Conservation (phyloP, 2,888 invertebrate genomes). For the Himalopsyche japonica region DNA sequence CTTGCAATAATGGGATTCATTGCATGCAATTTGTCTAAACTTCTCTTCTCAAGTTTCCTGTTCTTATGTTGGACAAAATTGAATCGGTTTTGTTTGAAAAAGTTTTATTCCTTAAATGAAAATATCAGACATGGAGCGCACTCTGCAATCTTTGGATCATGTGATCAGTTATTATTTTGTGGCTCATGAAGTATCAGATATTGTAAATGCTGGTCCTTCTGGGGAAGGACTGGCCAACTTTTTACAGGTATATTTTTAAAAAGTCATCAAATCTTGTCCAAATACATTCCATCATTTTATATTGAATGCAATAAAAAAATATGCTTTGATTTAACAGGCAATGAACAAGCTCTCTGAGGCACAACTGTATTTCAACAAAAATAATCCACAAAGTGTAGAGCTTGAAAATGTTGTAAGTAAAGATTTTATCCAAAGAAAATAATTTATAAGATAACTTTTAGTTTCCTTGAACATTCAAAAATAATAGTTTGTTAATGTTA, state of each 20-base stretch:
- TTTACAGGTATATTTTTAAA: slow-evolving; percentile 48
- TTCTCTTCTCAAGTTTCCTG: too few species aligned
- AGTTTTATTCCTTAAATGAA: neutral
- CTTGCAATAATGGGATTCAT: too few species aligned
- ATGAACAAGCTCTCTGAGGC: slow-evolving; percentile 85
- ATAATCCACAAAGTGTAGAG: slow-evolving; percentile 92
- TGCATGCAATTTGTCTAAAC: too few species aligned
- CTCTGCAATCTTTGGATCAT: slow-evolving; percentile 84
- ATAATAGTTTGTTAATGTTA: too few species aligned
- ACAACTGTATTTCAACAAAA: slow-evolving; percentile 87
- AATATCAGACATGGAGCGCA: slow-evolving; percentile 83
- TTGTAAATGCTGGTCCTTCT: slow-evolving; percentile 82
- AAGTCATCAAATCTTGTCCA: too few species aligned
- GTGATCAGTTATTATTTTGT: slow-evolving; percentile 96
- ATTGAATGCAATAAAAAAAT: neutral
- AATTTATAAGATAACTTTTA: neutral
- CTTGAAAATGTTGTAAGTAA: slow-evolving; percentile 85
- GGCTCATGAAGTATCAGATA: slow-evolving; percentile 85
- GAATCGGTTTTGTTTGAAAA: too few species aligned
- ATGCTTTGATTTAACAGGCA: slow-evolving; percentile 60
- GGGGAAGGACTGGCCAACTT: slow-evolving; percentile 61
- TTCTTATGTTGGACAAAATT: too few species aligned
- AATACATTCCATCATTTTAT: neutral
- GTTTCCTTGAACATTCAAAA: slow-evolving; percentile 39
- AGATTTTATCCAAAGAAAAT: neutral